These are phyloP conservation scores for Drosophila anomalipes DNA, from an alignment of 2,888 invertebrate species.

Conservation along the genomic window DNA sequence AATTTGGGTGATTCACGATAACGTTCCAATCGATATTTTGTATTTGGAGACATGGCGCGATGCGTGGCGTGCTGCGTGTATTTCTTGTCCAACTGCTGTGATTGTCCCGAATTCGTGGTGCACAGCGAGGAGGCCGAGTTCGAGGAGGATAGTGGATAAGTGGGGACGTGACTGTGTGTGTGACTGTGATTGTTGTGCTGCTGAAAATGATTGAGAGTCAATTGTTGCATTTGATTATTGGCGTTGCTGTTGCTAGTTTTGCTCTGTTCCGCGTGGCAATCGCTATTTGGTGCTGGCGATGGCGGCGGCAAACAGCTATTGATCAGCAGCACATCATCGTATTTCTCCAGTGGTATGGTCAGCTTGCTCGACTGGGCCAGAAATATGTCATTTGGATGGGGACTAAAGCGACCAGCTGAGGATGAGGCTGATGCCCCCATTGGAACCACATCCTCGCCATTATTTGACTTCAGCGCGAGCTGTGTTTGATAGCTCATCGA, in stretches of 20 bases:
- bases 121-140: conserved; percentile 56
- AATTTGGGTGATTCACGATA: conserved; percentile 72
- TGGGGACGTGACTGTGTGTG: background rate
- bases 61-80: conserved; percentile 48
- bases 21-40: conserved; percentile 83
- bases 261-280: conserved; percentile 56
- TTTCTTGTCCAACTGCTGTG: conserved; percentile 13
- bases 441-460: conserved; percentile 40
- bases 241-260: conserved; percentile 7
- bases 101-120: conserved; percentile 37
- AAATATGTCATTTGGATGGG: conserved; percentile 72
- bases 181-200: conserved; percentile 32
- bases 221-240: conserved; percentile 36
- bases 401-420: conserved; percentile 72
- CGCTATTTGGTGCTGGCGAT: conserved; percentile 85
- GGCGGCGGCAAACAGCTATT: conserved; percentile 84
- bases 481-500: conserved; percentile 81
- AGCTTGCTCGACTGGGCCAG: conserved; percentile 60
- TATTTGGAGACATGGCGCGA: conserved; percentile 83
- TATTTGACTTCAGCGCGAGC: conserved; percentile 55
- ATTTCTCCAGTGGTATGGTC: conserved; percentile 65
- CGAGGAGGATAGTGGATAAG: conserved; percentile 42
- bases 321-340: conserved; percentile 77
- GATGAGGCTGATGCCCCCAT: conserved; percentile 55
- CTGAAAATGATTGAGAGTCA: conserved; percentile 48